Base-by-base conservation (phyloP, 2,888 invertebrate species). In the Caenorhabditis parvicauda region DNA sequence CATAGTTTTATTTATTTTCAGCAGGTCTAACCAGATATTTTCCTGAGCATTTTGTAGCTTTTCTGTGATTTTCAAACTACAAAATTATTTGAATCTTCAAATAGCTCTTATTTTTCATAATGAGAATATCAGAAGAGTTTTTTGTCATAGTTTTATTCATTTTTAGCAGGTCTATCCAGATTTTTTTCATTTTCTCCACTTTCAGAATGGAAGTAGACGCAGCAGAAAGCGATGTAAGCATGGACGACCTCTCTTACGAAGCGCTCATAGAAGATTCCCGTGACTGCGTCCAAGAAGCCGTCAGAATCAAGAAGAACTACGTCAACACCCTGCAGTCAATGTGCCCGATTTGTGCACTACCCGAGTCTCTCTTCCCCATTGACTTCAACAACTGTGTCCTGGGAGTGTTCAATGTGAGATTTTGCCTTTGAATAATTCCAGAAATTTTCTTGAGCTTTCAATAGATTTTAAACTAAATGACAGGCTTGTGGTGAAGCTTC, bases 241-340 rank as follows among this genome's bases (percentile, higher is more conserved):
- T 64, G 21, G 79, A 79, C 45, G 60, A 70, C 19, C 55, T 73
- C 6, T 77, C 77, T 1, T 60, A 76, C 46, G 66, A 74, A 22
- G 73, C 78, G 87, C 82, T 92, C 47, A 90, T 91, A 84, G 88
- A 89, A 79, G 94, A 95, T 83, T 86, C 92, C 66, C 89, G 91
- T 62, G 93, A 94, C 77, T 91, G 91, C 0, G 83, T 95, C 51
- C 88, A 88, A 74, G 88, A 91, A 44, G 90, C 92, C 14, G 87
- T 90, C 38, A n/a, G 61, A 37, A 60, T 62, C 4, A 67, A 67
- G 25, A 49, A 48, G 17, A 54, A 62, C 41, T 67, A 61, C 17
- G 24, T 61, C n/a, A 35, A 27, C 0, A 54, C 57, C 1, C 41
- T 67, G 12, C 52, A 53, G 32, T 59, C 54, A 19, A 63, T 60